Base-by-base conservation (phyloP, 2,888 invertebrate species). In the Calliopum simillimum region DNA sequence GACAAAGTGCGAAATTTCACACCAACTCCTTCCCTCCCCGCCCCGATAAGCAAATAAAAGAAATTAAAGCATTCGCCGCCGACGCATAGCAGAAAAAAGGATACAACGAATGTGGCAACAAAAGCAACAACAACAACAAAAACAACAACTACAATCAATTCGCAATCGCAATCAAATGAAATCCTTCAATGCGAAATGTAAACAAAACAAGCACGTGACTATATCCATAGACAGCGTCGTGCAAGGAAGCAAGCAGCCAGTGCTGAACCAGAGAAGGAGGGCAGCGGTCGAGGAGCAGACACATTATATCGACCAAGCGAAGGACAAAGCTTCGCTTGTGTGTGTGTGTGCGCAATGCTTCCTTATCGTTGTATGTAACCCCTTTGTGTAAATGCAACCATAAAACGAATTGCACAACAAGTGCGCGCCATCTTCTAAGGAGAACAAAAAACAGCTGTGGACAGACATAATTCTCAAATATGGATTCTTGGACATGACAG, bases 1-100 rank as follows among this genome's bases (percentile, higher is more conserved):
- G 74, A 75, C 76, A 75, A 81, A 82, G 85, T 85, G 85, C 77
- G 79, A 83, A 80, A 81, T 79, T 84, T 84, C 83, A 83, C 84
- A 83, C 83, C 81, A 79, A 82, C 79, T n/a, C n/a, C n/a, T n/a
- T n/a, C n/a, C n/a, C n/a, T n/a, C n/a, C n/a, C n/a, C n/a, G n/a
- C 80, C 80, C 74, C 68, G 23, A 55, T 53, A 59, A 61, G 56
- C 55, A 62, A 11, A 55, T 73, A 73, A 73, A 69, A 76, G 76
- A 79, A 76, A 75, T 23, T 64, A 66, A 55, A 62, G 69, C 41
- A 65, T 53, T 44, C 43, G 53, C 44, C 51, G 51, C 51, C 23
- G 46, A 58, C 44, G 46, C 46, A 41, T 49, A 46, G 25, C 46
- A 59, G 43, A 41, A 55, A 53, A 21, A 58, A 47, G 23, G 51